phyloP scores from a whole-genome alignment of 2,113 vertebrate species.

The Pithys albifrons region DNA sequence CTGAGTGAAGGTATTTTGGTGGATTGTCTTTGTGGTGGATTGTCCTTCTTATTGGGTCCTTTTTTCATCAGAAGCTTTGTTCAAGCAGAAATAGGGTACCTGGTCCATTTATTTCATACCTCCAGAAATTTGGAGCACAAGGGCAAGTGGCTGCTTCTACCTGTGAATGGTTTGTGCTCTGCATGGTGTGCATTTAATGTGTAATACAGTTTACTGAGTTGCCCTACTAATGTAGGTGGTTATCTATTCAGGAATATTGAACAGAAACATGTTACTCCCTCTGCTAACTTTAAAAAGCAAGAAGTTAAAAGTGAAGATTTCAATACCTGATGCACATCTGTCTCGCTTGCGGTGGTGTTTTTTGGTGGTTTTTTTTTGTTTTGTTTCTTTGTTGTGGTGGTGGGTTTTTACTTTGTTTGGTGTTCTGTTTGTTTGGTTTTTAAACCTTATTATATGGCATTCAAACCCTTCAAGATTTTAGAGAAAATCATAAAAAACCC shows the following conservation, averaged over 20 bases:
- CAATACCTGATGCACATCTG: not conserved
- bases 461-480: not conserved
- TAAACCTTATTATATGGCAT: not conserved
- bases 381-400: not conserved
- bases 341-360: not conserved
- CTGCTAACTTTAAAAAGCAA: not conserved
- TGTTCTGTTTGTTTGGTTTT: not conserved
- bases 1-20: not conserved
- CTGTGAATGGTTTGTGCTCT: not conserved
- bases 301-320: not conserved
- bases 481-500: not conserved
- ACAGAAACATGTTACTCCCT: not conserved
- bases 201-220: not conserved
- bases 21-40: not conserved
- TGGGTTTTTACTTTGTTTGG: no score
- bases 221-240: not conserved
- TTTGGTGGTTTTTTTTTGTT: not conserved
- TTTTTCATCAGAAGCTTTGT: not conserved
- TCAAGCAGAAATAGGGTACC: not conserved
- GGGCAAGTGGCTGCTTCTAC: not conserved
- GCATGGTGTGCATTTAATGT: not conserved
- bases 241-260: not conserved
- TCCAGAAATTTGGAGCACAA: not conserved
- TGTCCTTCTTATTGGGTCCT: not conserved
- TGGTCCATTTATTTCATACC: not conserved